phyloP scores from a whole-genome alignment of 2,797 vertebrate species.

The Rousettus madagascariensis region DNA sequence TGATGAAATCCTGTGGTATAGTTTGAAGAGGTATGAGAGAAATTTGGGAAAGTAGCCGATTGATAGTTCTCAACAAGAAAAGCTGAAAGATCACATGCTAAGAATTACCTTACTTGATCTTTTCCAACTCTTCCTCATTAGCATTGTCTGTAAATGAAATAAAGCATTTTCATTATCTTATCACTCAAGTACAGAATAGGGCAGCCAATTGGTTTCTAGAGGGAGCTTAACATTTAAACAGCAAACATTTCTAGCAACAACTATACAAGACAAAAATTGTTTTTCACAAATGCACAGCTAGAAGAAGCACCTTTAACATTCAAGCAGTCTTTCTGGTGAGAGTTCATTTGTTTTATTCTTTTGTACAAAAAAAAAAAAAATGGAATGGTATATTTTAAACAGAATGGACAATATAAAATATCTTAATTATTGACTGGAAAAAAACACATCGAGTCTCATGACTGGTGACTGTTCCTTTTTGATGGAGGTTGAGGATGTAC shows the following conservation, averaged over 20 bases:
- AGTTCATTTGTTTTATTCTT: background rate
- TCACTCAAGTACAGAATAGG: conserved; percentile 70
- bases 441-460: background rate
- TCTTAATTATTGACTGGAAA: background rate
- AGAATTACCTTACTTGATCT: conserved; percentile 99
- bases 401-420: background rate
- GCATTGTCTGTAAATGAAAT: conserved; percentile 98
- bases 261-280: conserved; percentile 50
- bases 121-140: conserved; percentile 99
- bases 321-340: background rate
- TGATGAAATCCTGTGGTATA: conserved; percentile 42
- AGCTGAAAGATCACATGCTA: conserved; percentile 87
- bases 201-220: conserved; percentile 62
- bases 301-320: conserved; percentile 43
- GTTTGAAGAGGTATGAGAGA: conserved; percentile 44
- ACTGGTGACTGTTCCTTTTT: background rate
- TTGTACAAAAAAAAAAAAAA: background rate
- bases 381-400: background rate
- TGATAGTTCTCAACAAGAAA: conserved; percentile 58
- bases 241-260: conserved; percentile 56
- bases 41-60: conserved; percentile 55
- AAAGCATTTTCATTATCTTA: conserved; percentile 93
- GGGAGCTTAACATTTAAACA: conserved; percentile 70
- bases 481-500: background rate
- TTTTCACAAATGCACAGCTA: conserved; percentile 16